A percentile compares a stretch with the other conserved stretches of the same genome.
phyloP scores from a whole-genome alignment of 2,113 vertebrate genomes.

The Lepisosteus oculatus region DNA sequence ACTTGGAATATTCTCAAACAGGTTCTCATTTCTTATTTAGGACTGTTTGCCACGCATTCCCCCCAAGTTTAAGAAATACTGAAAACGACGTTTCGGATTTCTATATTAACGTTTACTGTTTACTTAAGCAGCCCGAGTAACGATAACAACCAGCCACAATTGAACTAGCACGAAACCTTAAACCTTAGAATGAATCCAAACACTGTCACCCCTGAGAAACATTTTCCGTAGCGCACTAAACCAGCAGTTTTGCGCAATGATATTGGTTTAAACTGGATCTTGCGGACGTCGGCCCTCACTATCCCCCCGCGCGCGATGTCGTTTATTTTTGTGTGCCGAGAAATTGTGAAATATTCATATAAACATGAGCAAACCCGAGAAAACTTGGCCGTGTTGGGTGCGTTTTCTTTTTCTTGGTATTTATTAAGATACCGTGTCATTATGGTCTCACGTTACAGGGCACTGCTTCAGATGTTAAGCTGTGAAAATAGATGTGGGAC shows the following conservation, averaged over 20 bases:
- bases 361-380: constrained; percentile 18
- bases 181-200: constrained; percentile 36
- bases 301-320: constrained; percentile 21
- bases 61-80: too few relatives aligned
- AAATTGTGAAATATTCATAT: not conserved
- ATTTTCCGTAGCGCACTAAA: constrained; percentile 25
- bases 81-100: not conserved
- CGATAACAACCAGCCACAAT: constrained; percentile 34
- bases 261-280: constrained; percentile 14
- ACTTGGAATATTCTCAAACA: too few relatives aligned
- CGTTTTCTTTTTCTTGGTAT: too few relatives aligned
- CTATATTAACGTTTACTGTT: constrained; percentile 36
- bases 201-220: constrained; percentile 16
- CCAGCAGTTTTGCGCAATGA: constrained; percentile 28
- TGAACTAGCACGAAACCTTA: constrained; percentile 26
- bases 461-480: constrained; percentile 46
- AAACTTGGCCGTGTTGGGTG: not conserved
- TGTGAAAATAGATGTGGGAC: constrained; percentile 21
- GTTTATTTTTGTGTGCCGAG: too few relatives aligned
- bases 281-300: constrained; percentile 2
- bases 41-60: too few relatives aligned
- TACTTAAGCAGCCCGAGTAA: constrained; percentile 39
- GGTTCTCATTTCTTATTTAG: too few relatives aligned
- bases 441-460: constrained; percentile 20
- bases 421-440: constrained; percentile 20